Percentiles rank a stretch among this genome's conserved stretches.
phyloP scores from a whole-genome alignment of 2,113 vertebrate species.

The Phrynosoma platyrhinos region DNA sequence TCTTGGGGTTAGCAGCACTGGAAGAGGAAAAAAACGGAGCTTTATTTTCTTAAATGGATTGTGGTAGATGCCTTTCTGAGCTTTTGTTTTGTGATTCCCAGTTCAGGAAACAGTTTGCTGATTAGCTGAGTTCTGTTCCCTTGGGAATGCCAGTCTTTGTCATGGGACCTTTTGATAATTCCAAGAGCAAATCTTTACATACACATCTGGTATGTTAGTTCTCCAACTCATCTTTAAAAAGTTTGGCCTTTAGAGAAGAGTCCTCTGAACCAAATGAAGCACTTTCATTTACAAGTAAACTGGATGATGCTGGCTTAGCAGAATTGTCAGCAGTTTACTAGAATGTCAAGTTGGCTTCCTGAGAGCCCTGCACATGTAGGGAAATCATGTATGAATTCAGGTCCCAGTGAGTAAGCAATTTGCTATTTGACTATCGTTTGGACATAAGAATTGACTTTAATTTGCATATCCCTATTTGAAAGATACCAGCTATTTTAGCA shows the following conservation, averaged over 20 bases:
- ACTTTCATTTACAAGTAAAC: neutral
- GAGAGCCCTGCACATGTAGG: neutral
- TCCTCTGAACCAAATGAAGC: neutral
- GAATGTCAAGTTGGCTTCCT: neutral
- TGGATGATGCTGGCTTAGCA: neutral
- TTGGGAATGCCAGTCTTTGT: neutral
- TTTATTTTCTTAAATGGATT: neutral
- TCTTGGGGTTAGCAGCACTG: too few relatives aligned
- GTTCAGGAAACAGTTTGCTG: neutral
- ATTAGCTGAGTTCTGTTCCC: neutral
- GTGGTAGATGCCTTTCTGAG: neutral
- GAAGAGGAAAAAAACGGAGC: too few relatives aligned
- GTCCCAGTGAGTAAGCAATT: neutral
- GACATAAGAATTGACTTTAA: neutral
- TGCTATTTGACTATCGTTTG: neutral
- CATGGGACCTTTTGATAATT: neutral
- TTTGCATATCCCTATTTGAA: neutral
- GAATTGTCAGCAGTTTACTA: neutral
- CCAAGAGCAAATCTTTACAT: neutral
- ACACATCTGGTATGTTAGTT: neutral
- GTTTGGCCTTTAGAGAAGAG: neutral
- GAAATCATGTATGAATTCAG: neutral
- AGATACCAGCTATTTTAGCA: neutral
- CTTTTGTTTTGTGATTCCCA: neutral
- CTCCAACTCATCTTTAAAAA: neutral